Evolutionary conservation across 1,140 invertebrate species (phyloP), one percentile per base, ranked within the genome.

Genomic region (Trialeurodes vaporariorum): DNA sequence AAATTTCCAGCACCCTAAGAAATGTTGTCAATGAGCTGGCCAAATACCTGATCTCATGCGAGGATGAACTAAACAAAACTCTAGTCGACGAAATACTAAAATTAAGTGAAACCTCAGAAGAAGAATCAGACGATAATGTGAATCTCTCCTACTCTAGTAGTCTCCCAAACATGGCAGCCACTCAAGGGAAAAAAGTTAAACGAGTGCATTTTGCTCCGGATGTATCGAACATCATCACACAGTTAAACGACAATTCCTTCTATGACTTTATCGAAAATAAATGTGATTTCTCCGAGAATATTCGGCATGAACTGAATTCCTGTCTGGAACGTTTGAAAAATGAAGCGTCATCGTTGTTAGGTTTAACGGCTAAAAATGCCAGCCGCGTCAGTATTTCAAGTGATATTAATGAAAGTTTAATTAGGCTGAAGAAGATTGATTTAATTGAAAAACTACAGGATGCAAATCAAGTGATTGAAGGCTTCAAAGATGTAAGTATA

Each of bases 11-110:
- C 1, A 82, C 80, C 27, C 76, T 88, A 2, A 83, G 84, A 67
- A 79, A 80, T 67, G 79, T 87, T 13, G 77, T 90, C 26, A 78
- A 80, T 9, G 85, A 89, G 70, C 77, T 91, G 70, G 80, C 87
- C 27, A 85, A 84, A 69, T 90, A 89, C 76, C 87, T 89, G 72
- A 82, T 81, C 1, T 79, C 83, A 64, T 90, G 87, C 67, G 89
- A 91, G 77, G 86, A 89, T 73, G 88, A 90, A 77, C 76, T 91
- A 9, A 91, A 89, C 75, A 86, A 83, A 63, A 88, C 86, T 1
- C 76, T 91, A 23, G 82, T 89, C 0, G 84, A 83, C 40, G 83
- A 87, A 73, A 80, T 89, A 65, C 71, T 85, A 21, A 83, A 80
- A 64, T 21, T 64, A n/a, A 26, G 24, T 58, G 17, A 27, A 69